Evolutionary conservation across 2,113 vertebrate genomes (phyloP).

Genomic region (Xyliphius kryptos): DNA sequence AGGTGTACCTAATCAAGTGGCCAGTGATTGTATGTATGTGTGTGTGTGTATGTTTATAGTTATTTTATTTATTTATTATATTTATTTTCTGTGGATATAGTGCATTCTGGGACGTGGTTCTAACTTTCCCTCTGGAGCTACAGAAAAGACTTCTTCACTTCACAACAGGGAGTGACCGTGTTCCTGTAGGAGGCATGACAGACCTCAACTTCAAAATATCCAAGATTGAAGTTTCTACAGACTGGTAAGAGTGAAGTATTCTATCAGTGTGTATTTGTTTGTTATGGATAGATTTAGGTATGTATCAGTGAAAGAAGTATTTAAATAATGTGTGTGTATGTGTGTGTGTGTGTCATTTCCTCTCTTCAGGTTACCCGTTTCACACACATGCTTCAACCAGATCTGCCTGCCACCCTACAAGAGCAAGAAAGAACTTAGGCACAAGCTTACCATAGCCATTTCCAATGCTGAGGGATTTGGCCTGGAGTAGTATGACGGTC

Average conservation of each 20-base stretch:
- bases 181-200: constrained; percentile 91
- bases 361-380: constrained; percentile 95
- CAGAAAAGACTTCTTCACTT: constrained; percentile 96
- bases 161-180: constrained; percentile 90
- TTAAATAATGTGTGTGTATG: too few species aligned
- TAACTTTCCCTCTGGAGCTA: constrained; percentile 84
- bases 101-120: constrained; percentile 95
- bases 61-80: too few species aligned
- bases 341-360: too few species aligned
- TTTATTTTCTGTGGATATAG: too few species aligned
- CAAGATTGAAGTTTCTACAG: constrained; percentile 85
- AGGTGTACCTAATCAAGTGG: too few species aligned
- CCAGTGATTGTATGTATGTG: too few species aligned
- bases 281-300: too few species aligned
- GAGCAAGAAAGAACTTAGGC: constrained; percentile 88
- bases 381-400: constrained; percentile 96
- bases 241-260: constrained; percentile 86
- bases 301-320: too few species aligned
- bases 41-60: too few species aligned
- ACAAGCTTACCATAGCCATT: constrained; percentile 92
- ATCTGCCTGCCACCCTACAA: constrained; percentile 93
- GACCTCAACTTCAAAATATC: constrained; percentile 95
- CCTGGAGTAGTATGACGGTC: too few species aligned
- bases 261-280: background rate
- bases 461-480: constrained; percentile 97